Percentiles rank a stretch among this genome's conserved stretches.
These are phyloP conservation scores for Melierax canorus DNA, from an alignment of 2,113 vertebrate genomes.

Conservation along the genomic window DNA sequence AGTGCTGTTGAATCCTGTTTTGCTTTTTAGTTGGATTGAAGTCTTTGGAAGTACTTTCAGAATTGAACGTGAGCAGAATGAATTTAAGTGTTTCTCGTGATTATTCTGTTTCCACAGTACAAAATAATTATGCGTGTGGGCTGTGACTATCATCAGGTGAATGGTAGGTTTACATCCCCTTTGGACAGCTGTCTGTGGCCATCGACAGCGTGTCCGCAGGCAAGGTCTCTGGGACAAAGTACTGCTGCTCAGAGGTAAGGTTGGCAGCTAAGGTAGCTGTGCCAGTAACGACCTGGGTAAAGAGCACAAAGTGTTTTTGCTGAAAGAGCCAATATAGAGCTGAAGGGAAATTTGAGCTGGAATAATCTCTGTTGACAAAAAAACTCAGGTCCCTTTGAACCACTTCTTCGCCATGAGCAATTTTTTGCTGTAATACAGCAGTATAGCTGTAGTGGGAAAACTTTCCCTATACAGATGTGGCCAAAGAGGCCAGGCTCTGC, in stretches of 20 bases:
- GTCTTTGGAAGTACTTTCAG: background rate
- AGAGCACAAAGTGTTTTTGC: background rate
- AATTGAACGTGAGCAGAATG: background rate
- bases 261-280: background rate
- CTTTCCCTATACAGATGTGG: background rate
- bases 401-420: background rate
- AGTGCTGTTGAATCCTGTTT: background rate
- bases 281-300: background rate
- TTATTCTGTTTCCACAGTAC: background rate
- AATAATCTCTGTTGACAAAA: background rate
- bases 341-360: background rate
- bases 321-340: accelerated
- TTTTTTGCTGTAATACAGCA: background rate
- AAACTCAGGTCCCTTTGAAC: background rate
- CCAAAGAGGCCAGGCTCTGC: background rate
- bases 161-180: background rate
- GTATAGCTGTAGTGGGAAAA: background rate
- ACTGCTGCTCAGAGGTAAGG: background rate
- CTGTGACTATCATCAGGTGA: background rate
- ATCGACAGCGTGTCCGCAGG: background rate
- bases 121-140: background rate
- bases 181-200: background rate
- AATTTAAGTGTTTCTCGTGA: background rate
- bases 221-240: background rate
- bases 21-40: background rate